Evolutionary conservation across 2,797 vertebrate species (phyloP).

Genomic region (Myotis vivesi): DNA sequence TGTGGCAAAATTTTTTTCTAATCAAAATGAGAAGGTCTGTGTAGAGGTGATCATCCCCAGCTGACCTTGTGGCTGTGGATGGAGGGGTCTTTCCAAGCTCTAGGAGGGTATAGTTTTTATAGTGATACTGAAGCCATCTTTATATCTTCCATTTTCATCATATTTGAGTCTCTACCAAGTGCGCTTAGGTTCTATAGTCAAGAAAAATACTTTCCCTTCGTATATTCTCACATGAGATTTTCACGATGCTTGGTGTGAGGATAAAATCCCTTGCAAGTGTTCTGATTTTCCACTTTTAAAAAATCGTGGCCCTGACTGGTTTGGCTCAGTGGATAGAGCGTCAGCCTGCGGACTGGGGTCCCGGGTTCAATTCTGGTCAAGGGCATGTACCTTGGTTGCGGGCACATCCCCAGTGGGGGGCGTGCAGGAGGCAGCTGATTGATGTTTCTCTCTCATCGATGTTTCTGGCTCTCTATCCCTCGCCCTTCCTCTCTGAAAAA

Average conservation of each 20-base stretch:
- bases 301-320: too few species aligned
- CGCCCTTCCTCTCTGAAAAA: too few species aligned
- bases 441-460: too few species aligned
- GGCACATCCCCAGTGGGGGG: too few species aligned
- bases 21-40: neutral
- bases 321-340: too few species aligned
- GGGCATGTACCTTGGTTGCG: too few species aligned
- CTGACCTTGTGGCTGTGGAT: neutral
- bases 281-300: neutral
- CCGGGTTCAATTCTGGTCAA: too few species aligned
- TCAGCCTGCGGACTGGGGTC: too few species aligned
- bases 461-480: too few species aligned
- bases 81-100: neutral
- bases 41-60: neutral
- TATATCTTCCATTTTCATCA: neutral
- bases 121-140: neutral
- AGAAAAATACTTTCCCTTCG: neutral
- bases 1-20: neutral
- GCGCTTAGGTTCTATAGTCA: neutral
- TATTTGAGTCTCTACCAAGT: neutral
- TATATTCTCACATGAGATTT: neutral
- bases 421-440: too few species aligned
- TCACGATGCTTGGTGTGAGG: neutral
- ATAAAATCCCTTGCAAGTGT: constrained; percentile 33
- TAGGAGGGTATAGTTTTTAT: neutral